phyloP scores from a whole-genome alignment of 2,797 vertebrate genomes.

The Eidolon dupreanum region DNA sequence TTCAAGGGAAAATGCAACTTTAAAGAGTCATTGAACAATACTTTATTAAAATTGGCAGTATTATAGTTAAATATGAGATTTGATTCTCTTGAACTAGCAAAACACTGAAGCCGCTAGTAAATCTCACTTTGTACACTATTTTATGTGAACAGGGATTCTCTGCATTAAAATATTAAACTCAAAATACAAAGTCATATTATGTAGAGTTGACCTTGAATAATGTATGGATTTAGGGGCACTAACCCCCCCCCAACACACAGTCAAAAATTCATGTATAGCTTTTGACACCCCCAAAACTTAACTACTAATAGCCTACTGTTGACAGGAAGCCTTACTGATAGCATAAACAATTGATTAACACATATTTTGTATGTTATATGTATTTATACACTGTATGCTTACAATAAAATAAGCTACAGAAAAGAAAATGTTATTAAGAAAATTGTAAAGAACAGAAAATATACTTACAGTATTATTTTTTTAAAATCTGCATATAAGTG shows the following conservation, averaged over 20 bases:
- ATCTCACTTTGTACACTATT: neutral
- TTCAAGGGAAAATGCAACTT: constrained; percentile 15
- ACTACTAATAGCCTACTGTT: neutral
- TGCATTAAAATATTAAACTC: constrained; percentile 20
- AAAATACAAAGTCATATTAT: constrained; percentile 1
- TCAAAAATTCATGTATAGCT: neutral
- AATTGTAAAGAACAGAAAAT: neutral
- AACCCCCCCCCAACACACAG: neutral
- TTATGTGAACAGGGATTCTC: neutral
- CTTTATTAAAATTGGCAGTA: neutral
- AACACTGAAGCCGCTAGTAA: neutral
- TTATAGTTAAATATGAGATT: neutral
- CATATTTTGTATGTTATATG: neutral
- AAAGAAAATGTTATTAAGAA: neutral
- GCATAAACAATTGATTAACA: neutral
- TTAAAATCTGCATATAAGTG: neutral
- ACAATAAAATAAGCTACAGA: neutral
- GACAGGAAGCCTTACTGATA: neutral
- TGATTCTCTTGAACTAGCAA: neutral
- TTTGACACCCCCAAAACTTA: neutral
- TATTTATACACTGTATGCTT: neutral
- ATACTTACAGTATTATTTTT: neutral
- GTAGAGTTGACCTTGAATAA: neutral
- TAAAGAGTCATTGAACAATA: neutral
- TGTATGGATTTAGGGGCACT: neutral